Evolutionary conservation across 2,113 vertebrate species (phyloP), one percentile per base, ranked within the genome.

Genomic region (Mugil cephalus): DNA sequence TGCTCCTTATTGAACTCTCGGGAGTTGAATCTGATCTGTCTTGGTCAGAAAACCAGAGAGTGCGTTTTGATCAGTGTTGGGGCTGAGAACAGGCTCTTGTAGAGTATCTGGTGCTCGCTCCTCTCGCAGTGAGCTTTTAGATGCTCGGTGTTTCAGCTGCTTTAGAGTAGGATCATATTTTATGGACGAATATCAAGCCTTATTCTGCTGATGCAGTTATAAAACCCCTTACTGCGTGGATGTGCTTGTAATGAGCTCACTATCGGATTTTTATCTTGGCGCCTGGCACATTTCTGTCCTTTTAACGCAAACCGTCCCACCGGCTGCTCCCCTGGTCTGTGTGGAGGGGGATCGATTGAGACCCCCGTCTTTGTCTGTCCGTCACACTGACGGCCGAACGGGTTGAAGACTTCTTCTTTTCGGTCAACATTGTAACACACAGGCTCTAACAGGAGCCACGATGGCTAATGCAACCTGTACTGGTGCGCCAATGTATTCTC

Each of bases 221-320:
- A 86, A 92, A 92, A 86, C 0, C 8, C 79, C 83, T 91, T 88
- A 92, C 83, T 72, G 11, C 40, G 79, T 70, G 58, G 73, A 78
- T 89, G 18, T 69, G 64, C 55, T 58, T 12, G 58, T 86, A 93
- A 92, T 89, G 84, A 90, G 65, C 79, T 56, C 79, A 55, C 61
- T 77, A 88, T 90, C 39, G 52, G 68, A 86, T 91, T 87, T 91
- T 87, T 67, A 85, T 84, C 86, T 86, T 70, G 72, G 83, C 83
- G 80, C 79, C 67, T 82, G 60, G 39, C 78, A 82, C 82, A 80
- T 90, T 91, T 91, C 64, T 88, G 79, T 84, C 63, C 79, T 86
- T 88, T 87, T 72, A 71, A 88, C 91, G 82, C 77, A 84, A 88
- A 86, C 65, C 19, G 43, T 87, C 71, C 79, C 43, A 45, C 12